Evolutionary conservation across 2,888 invertebrate genomes (phyloP), one percentile per base, ranked within the genome.

Genomic region (Pachydiplax longipennis): DNA sequence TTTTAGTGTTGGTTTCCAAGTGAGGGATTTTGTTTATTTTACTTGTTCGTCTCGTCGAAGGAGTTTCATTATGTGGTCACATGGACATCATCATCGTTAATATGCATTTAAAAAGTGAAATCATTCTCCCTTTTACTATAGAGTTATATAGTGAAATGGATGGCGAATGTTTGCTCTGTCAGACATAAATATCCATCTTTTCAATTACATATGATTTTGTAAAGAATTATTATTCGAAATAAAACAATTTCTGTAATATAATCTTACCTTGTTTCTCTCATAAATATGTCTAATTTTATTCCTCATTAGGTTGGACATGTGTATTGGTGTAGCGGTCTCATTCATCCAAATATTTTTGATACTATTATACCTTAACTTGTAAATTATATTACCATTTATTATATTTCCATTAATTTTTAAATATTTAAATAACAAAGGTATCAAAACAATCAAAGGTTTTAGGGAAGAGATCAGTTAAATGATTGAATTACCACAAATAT

Each of bases 151-250:
- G 87, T 37, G 58, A 87, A 87, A 22, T 22, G 31, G 61, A 61
- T 87, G 87, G 58, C 65, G 35, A 61, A 87, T 37, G 37, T 87
- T 82, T 35, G 61, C 87, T 35, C 61, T 87, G 87, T 87, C 61
- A 61, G 58, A 37, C 87, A 61, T 87, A 37, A 87, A 87, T 37
- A 87, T 37, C 61, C 58, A 87, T 22, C 87, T 87, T 87, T 87
- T 87, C 58, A 61, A 87, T 87, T 61, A 87, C 35, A 65, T 87
- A 87, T 87, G 87, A 87, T 87, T 87, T 87, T 87, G 87, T 87
- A 87, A 87, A 87, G 87, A 61, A 87, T 87, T 87, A 87, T 87
- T 65, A 87, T 65, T 61, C 87, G 61, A 61, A 87, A 87, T 87
- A 87, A 81, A 87, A 87, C 87, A 87, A 61, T 87, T 87, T 87